Conservation (phyloP, 2,113 vertebrate genomes). For the Odontophorus gujanensis region DNA sequence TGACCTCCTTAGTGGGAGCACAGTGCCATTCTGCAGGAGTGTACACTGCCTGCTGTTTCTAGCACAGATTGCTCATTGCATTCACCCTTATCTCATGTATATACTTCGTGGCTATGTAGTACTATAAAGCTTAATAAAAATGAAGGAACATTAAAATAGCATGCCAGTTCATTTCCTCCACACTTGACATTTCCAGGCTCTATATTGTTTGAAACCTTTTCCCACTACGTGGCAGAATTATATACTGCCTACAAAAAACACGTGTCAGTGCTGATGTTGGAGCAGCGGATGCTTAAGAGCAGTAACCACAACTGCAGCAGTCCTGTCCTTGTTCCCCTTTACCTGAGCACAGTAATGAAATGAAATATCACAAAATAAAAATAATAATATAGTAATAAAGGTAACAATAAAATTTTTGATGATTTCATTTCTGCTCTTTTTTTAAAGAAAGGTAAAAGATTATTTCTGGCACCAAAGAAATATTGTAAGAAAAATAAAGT, state of each 20-base stretch:
- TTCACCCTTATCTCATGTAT: neutral
- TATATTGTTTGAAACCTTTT: neutral
- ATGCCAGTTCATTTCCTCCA: neutral
- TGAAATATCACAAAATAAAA: neutral
- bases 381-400: too few relatives aligned
- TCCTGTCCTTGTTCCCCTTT: neutral
- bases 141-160: neutral
- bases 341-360: neutral
- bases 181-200: conserved; percentile 22
- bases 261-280: neutral
- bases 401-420: neutral
- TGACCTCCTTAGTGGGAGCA: neutral
- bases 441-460: neutral
- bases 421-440: neutral
- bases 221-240: neutral
- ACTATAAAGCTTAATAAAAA: neutral
- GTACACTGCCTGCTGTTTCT: neutral
- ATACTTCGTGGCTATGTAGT: neutral
- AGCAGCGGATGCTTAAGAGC: neutral
- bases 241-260: neutral
- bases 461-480: neutral
- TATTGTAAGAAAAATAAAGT: neutral
- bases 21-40: neutral
- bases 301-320: neutral
- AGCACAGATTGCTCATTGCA: neutral